phyloP scores from a whole-genome alignment of 1,140 invertebrate genomes.

The Drosophila kanapiae region DNA sequence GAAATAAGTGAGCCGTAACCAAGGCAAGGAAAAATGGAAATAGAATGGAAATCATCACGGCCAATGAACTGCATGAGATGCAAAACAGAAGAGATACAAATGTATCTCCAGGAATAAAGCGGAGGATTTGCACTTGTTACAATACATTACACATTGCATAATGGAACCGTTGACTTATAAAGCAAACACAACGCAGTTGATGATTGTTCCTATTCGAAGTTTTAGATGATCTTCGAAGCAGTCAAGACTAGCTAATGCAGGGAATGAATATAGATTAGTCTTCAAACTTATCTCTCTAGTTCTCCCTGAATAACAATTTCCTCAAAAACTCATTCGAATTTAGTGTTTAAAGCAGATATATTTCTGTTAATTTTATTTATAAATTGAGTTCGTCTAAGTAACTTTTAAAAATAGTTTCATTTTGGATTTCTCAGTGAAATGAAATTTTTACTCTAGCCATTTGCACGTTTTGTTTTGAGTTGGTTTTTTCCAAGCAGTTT shows the following conservation, averaged over 20 bases:
- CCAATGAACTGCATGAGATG: slow-evolving; percentile 68
- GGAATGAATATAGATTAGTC: not conserved
- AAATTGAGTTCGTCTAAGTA: not conserved
- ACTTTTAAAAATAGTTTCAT: not conserved
- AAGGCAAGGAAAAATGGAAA: slow-evolving; percentile 23
- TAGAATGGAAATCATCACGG: slow-evolving; percentile 37
- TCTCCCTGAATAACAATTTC: not conserved
- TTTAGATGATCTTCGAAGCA: not conserved
- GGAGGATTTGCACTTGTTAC: slow-evolving; percentile 13
- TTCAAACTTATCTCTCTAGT: no score
- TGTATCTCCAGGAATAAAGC: not conserved
- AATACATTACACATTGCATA: slow-evolving; percentile 38
- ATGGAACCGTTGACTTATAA: slow-evolving; percentile 17
- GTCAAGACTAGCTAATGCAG: not conserved
- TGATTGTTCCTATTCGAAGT: not conserved
- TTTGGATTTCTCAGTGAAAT: not conserved
- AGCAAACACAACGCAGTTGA: slow-evolving; percentile 2
- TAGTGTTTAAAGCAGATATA: not conserved
- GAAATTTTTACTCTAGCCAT: not conserved
- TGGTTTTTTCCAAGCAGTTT: slow-evolving; percentile 14
- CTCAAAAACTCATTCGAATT: not conserved
- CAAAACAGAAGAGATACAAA: slow-evolving; percentile 38
- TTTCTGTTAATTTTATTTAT: not conserved
- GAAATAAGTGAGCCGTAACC: slow-evolving; percentile 71
- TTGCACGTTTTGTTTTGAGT: slow-evolving; percentile 24